A percentile compares a stretch with the other conserved stretches of the same genome.
phyloP scores from a whole-genome alignment of 2,888 invertebrate species.

The Limnephilus rhombicus region DNA sequence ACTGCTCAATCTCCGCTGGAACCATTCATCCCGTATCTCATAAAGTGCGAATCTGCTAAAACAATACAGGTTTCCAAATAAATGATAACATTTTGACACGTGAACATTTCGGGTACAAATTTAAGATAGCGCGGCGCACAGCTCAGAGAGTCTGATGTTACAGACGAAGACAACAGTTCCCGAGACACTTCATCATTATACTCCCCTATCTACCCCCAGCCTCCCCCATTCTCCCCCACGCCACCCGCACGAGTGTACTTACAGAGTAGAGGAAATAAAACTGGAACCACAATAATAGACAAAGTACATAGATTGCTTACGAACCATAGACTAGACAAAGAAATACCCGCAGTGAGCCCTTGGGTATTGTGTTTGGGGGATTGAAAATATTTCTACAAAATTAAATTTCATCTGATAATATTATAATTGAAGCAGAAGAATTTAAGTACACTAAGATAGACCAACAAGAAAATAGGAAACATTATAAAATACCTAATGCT shows the following conservation, averaged over 20 bases:
- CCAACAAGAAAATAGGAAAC: neutral
- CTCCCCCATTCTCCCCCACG: neutral
- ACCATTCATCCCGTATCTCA: neutral
- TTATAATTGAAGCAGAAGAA: neutral
- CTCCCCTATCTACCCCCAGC: neutral
- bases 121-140: neutral
- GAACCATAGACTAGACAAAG: conserved; percentile 5
- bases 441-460: neutral
- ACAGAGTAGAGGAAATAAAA: neutral
- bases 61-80: neutral
- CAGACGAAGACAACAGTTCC: conserved; percentile 28
- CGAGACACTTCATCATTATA: conserved; percentile 35
- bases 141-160: neutral
- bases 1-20: neutral
- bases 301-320: conserved; percentile 28
- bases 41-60: neutral
- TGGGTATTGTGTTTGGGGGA: neutral
- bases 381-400: neutral
- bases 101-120: neutral
- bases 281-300: conserved; percentile 5
- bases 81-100: neutral
- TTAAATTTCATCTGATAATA: neutral
- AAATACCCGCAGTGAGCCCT: neutral
- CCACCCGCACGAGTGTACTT: neutral
- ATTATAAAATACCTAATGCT: neutral